Evolutionary conservation across 2,888 invertebrate species (phyloP).

Genomic region (Agelastica alni): DNA sequence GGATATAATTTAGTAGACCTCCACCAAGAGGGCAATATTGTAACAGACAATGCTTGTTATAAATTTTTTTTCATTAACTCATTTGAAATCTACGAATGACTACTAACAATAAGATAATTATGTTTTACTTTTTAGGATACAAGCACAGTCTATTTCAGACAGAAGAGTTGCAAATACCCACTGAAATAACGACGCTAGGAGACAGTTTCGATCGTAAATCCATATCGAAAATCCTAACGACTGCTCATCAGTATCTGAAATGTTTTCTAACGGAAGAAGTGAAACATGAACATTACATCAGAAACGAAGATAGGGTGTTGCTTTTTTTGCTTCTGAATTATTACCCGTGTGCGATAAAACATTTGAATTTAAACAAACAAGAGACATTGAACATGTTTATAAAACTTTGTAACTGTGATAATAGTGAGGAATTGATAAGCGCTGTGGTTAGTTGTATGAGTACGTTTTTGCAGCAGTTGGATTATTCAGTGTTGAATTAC

Average conservation of each 20-base stretch:
- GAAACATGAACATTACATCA: slow-evolving; percentile 35
- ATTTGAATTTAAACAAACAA: slow-evolving; percentile 41
- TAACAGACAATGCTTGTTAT: neutral
- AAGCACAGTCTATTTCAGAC: slow-evolving; percentile 40
- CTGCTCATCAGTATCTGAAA: slow-evolving; percentile 40
- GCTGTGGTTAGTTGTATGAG: slow-evolving; percentile 46
- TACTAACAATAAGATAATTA: no score
- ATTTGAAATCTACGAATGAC: no score
- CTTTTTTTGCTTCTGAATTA: slow-evolving; percentile 46
- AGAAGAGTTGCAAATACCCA: slow-evolving; percentile 41
- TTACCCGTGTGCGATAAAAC: slow-evolving; percentile 48
- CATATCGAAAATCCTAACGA: slow-evolving; percentile 39
- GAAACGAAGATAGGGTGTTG: slow-evolving; percentile 37
- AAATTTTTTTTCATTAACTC: neutral
- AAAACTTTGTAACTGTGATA: slow-evolving; percentile 41
- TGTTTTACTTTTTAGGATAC: slow-evolving; percentile 12
- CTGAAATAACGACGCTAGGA: slow-evolving; percentile 35
- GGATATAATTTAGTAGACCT: no score
- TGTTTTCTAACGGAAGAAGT: slow-evolving; percentile 40
- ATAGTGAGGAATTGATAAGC: slow-evolving; percentile 47
- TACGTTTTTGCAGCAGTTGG: slow-evolving; percentile 42
- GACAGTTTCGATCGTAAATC: slow-evolving; percentile 35
- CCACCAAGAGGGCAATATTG: no score
- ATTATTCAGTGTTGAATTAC: slow-evolving; percentile 38
- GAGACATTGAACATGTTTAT: slow-evolving; percentile 46